Base-by-base conservation (phyloP, 92 coral and sea anemone genomes). In the Desmophyllum pertusum region DNA sequence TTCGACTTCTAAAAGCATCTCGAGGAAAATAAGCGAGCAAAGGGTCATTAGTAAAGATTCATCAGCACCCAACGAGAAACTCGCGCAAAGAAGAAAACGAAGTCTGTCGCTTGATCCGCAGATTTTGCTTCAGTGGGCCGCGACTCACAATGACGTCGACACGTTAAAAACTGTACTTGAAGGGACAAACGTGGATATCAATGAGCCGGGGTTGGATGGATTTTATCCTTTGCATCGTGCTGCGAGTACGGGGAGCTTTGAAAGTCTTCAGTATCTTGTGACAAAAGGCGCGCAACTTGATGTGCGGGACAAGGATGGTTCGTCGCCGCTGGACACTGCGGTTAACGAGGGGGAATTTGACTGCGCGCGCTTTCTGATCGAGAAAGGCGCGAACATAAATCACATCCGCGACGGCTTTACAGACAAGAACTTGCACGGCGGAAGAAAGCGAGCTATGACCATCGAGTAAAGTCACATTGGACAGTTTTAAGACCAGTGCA, bases 321-420 rank as follows among this genome's bases (percentile, higher is more conserved):
- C 92, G 10, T 89, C 98, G 1, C 99, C 99, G 8, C 85, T 97
- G 8, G 99, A 95, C 51, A 80, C 86, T 21, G 99, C 99, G 0
- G 98, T 94, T 10, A 53, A 77, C 41, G 99, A 95, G 81, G 99
- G 99, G 1, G 95, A 97, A 41, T 97, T 92, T 66, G 99, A 97
- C 62, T 94, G 99, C 61, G 99, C 99, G 31, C 84, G 84, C 25
- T 83, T 67, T 76, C 68, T 97, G 67, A 97, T 97, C 42, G 76
- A 91, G 45, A 87, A 85, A 17, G 99, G 99, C 15, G 99, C 99
- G 27, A 88, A 89, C 79, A 92, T 95, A 10, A 93, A 72, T 10
- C 89, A 87, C 74, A 97, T 97, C 37, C 94, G 93, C 10, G 90
- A 97, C 55, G 99, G 99, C 0, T 95, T 89, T 48, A 74, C 87